phyloP scores from a whole-genome alignment of 2,113 vertebrate species.

The Osmerus mordax region DNA sequence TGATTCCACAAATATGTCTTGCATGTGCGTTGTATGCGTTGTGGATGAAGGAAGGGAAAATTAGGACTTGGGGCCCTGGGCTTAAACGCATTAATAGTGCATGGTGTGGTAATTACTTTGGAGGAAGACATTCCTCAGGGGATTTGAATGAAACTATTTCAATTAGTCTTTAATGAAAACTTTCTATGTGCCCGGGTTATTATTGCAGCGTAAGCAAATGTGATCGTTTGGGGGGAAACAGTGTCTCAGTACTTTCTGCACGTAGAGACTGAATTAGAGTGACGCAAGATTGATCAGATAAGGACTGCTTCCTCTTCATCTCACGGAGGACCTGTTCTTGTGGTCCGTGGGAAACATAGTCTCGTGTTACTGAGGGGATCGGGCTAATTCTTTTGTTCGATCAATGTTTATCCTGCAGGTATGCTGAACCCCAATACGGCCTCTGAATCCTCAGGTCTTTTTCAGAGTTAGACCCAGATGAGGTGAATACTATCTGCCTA shows the following conservation, averaged over 20 bases:
- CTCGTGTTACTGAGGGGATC: not conserved
- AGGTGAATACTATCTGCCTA: constrained; percentile 65
- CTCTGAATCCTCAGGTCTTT: constrained; percentile 73
- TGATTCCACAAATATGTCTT: too few relatives aligned
- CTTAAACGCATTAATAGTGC: constrained; percentile 34
- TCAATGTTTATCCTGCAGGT: constrained; percentile 69
- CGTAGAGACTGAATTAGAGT: not conserved
- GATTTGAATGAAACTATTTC: constrained; percentile 57
- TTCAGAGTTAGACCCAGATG: constrained; percentile 67
- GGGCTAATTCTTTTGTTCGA: constrained; percentile 33
- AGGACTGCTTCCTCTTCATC: not conserved
- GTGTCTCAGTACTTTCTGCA: constrained; percentile 42
- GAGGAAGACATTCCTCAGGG: constrained; percentile 44
- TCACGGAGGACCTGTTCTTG: constrained; percentile 11
- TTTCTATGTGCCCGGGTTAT: constrained; percentile 38
- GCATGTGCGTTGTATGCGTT: too few relatives aligned
- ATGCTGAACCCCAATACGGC: constrained; percentile 68
- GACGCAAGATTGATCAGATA: not conserved
- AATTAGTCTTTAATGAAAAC: constrained; percentile 63
- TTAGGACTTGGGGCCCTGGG: constrained; percentile 23
- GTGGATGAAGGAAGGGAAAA: constrained; percentile 11
- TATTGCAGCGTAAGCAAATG: constrained; percentile 41
- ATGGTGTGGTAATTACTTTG: constrained; percentile 43
- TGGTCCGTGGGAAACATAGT: not conserved
- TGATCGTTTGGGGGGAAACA: constrained; percentile 36